These are phyloP conservation scores for Leptatherina wallacei DNA, from an alignment of 2,797 vertebrate genomes.

Conservation along the genomic window DNA sequence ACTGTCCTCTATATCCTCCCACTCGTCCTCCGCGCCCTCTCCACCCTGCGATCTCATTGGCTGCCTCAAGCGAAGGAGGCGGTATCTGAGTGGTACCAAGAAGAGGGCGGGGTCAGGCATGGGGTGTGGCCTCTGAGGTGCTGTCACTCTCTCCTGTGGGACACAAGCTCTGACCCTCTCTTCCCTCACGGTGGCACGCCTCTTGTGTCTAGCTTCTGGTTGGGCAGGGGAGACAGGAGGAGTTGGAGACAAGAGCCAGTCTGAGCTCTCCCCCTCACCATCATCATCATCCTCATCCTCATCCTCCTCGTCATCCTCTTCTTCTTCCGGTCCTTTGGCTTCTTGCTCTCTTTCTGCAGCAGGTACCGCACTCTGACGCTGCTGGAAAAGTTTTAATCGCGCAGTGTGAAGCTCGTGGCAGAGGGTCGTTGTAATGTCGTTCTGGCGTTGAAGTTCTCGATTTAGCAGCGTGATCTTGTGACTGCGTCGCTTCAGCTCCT, in stretches of 20 bases:
- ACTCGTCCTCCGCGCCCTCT: conserved; percentile 72
- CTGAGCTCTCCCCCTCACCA: conserved; percentile 47
- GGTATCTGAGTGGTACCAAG: conserved; percentile 83
- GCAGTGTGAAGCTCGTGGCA: conserved; percentile 89
- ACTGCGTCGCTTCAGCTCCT: conserved; percentile 92
- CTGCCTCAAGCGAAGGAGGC: conserved; percentile 76
- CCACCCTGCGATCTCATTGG: conserved; percentile 51
- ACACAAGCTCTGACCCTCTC: conserved; percentile 82
- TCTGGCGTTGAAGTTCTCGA: conserved; percentile 92
- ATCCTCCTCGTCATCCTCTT: conserved; percentile 26
- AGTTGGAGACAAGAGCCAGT: conserved; percentile 73
- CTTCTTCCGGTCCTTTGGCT: conserved; percentile 23
- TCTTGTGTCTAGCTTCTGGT: conserved; percentile 53
- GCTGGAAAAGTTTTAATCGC: conserved; percentile 86
- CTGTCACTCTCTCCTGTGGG: conserved; percentile 79
- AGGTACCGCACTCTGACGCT: conserved; percentile 41
- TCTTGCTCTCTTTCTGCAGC: conserved; percentile 49
- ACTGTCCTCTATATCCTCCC: conserved; percentile 76
- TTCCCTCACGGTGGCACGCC: conserved; percentile 62
- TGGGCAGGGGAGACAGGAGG: conserved; percentile 65
- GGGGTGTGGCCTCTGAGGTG: conserved; percentile 81
- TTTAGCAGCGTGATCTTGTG: conserved; percentile 91
- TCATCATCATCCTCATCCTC: conserved; percentile 49
- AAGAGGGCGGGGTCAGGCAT: conserved; percentile 96
- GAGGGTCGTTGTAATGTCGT: conserved; percentile 87